These are phyloP conservation scores for Platysteira castanea DNA, from an alignment of 2,113 vertebrate species.

Conservation along the genomic window DNA sequence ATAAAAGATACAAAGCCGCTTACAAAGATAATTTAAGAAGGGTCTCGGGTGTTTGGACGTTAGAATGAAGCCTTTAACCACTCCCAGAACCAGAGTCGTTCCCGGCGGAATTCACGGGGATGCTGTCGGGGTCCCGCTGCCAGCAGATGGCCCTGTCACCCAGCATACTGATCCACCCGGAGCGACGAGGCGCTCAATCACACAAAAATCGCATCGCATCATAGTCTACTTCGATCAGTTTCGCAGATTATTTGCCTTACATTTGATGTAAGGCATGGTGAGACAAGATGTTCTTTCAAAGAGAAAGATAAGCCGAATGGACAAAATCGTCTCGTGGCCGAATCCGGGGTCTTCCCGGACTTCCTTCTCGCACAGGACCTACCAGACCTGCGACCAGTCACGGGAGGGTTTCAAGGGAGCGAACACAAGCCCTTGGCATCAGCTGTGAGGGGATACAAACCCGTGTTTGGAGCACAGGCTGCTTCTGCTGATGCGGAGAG, in stretches of 20 bases:
- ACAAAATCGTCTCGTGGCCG: neutral
- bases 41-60: neutral
- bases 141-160: slow-evolving; percentile 52
- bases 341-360: fast-evolving
- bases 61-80: neutral
- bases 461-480: neutral
- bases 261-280: neutral
- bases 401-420: fast-evolving
- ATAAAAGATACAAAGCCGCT: neutral
- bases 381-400: fast-evolving
- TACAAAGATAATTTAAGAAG: neutral
- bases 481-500: neutral
- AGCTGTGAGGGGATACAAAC: fast-evolving
- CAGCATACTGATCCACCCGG: neutral
- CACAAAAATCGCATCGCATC: neutral
- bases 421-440: neutral
- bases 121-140: neutral
- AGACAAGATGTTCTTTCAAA: neutral
- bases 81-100: fast-evolving
- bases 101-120: neutral
- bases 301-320: neutral
- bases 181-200: fast-evolving
- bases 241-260: neutral
- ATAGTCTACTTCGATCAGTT: neutral
- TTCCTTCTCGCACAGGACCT: neutral